Conservation (phyloP, 2,113 vertebrate species). For the Tinamus guttatus region DNA sequence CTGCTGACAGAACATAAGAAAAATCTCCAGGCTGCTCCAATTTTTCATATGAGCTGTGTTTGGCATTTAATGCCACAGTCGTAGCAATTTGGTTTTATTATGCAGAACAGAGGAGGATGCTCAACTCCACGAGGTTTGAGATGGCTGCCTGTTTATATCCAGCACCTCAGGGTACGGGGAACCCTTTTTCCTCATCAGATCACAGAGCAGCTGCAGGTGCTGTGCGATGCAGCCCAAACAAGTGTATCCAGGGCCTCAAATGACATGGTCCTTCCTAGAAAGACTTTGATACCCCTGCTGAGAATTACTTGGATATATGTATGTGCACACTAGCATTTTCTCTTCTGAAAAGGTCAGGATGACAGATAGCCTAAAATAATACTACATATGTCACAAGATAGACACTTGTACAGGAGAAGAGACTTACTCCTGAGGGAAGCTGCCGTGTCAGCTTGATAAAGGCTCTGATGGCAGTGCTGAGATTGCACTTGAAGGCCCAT, state of each 20-base stretch:
- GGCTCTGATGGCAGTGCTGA: neutral
- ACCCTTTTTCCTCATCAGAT: neutral
- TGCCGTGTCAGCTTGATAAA: accelerated
- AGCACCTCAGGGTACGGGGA: neutral
- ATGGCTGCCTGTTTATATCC: neutral
- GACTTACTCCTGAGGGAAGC: neutral
- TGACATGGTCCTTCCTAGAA: neutral
- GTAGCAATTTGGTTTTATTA: neutral
- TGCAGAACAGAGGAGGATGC: neutral
- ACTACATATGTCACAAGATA: neutral
- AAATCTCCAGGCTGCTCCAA: neutral
- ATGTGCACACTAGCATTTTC: neutral
- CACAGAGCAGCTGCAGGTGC: neutral
- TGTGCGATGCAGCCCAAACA: neutral
- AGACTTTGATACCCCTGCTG: neutral
- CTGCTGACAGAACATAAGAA: neutral
- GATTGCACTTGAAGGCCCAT: neutral
- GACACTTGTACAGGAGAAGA: no score
- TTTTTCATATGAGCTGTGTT: neutral
- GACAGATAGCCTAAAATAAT: neutral
- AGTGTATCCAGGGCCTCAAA: neutral
- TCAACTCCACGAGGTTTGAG: neutral
- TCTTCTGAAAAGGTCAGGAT: neutral
- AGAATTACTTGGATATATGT: neutral
- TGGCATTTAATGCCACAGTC: neutral